Base-by-base conservation (phyloP, 2,888 invertebrate genomes). In the Oxyscelio sp. region DNA sequence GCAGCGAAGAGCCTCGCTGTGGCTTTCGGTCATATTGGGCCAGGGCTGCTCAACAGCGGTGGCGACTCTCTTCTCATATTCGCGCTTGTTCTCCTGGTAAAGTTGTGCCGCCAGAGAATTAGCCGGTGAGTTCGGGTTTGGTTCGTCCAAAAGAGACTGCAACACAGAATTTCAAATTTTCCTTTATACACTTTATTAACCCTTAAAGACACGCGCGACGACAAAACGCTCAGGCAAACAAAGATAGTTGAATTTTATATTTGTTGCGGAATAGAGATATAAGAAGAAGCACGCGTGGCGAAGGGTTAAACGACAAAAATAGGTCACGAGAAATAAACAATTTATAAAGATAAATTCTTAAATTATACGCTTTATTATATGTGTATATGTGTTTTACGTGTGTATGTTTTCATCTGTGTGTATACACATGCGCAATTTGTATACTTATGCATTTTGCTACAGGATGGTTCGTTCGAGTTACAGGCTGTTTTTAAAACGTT, bases 81-180 rank as follows among this genome's bases (percentile, higher is more conserved):
- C 96, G 58, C 96, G 94, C 80, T 96, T 95, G 92, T 96, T 96
- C 90, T 96, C 96, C 91, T 96, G 96, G 92, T 96, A 96, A 70
- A 96, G 94, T 92, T 96, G 96, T 3, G 96, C 96, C 34, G 96
- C 96, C 86, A 96, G 93, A 86, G 96, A 96, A 93, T 96, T 96
- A 45, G 96, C 96, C 59, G 96, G 96, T 58, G 96, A 96, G 94
- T 96, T 96, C 70, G 96, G 96, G 93, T 96, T 96, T 40, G 96
- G 96, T 92, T 96, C 96, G 91, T 96, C 96, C 90, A 96, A 94
- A 89, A 96, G 94, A 31, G 96, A 96, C 95, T 96, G 95, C 73
- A 94, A 94, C 87, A 89, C 65, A 88, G 66, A 73, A 70, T 56
- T 19, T 50, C 24, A 70, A 50, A 40, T 59, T 48, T 65, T 78